phyloP scores from a whole-genome alignment of 2,888 invertebrate genomes.

The Chymomyza procnemis region DNA sequence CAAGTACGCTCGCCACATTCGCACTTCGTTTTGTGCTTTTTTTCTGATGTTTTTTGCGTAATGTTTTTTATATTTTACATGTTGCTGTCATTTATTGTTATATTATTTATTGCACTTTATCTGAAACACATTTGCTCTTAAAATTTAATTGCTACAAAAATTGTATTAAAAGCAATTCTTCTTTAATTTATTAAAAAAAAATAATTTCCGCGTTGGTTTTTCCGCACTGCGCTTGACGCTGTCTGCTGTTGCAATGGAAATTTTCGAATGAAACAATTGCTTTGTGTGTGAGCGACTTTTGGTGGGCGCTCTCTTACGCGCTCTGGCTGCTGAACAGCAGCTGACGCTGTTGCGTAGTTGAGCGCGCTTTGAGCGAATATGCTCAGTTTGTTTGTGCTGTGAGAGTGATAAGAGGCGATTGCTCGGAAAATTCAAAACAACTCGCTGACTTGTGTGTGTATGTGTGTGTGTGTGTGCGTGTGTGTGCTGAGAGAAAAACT shows the following conservation, averaged over 20 bases:
- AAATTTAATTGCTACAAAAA: not conserved
- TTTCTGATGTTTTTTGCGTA: not conserved
- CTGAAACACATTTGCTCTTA: not conserved
- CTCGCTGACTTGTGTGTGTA: not conserved
- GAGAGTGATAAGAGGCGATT: not conserved
- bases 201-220: slow-evolving; percentile 18
- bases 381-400: not conserved
- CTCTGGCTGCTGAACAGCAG: not conserved
- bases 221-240: slow-evolving; percentile 24
- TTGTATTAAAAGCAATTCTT: not conserved
- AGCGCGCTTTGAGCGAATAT: not conserved
- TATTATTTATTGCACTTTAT: not conserved
- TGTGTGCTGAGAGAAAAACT: not conserved
- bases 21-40: not conserved
- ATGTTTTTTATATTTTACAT: not conserved
- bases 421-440: slow-evolving; percentile 21
- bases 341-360: not conserved
- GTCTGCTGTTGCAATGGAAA: slow-evolving; percentile 44
- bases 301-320: not conserved
- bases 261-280: slow-evolving; percentile 35
- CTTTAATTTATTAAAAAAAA: slow-evolving; percentile 31
- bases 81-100: not conserved
- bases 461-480: not conserved
- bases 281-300: slow-evolving; percentile 19
- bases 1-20: not conserved